These are phyloP conservation scores for Falco rusticolus DNA, from an alignment of 2,797 vertebrate genomes.

Conservation along the genomic window DNA sequence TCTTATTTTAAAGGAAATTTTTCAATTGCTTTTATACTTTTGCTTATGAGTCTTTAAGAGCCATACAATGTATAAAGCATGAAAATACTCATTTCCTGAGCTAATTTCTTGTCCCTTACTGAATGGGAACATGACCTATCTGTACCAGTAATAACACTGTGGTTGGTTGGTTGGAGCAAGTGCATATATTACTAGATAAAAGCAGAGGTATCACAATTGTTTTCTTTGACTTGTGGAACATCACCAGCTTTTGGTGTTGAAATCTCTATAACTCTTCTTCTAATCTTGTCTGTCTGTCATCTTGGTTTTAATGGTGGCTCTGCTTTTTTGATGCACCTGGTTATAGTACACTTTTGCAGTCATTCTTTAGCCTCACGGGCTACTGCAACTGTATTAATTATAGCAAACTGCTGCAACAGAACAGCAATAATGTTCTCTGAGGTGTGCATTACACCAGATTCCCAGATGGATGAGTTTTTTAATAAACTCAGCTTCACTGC, in stretches of 20 bases:
- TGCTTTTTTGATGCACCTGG: not conserved
- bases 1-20: not conserved
- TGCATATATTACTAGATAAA: not conserved
- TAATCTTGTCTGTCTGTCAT: not conserved
- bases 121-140: not conserved
- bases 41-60: not conserved
- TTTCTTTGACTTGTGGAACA: conserved; percentile 22
- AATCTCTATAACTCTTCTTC: not conserved
- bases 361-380: not conserved
- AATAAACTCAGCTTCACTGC: conserved; percentile 1
- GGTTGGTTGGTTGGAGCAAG: not conserved
- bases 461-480: conserved; percentile 1
- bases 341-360: not conserved
- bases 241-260: not conserved
- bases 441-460: conserved; percentile 1
- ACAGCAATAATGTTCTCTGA: not conserved
- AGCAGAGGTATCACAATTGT: not conserved
- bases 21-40: not conserved
- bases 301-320: not conserved
- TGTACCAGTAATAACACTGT: not conserved
- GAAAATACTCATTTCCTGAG: conserved; percentile 9
- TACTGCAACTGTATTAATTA: conserved; percentile 35
- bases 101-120: conserved; percentile 11
- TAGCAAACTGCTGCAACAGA: not conserved
- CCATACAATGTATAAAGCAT: not conserved